Evolutionary conservation across 2,888 invertebrate genomes (phyloP).

Genomic region (Formica aserva): DNA sequence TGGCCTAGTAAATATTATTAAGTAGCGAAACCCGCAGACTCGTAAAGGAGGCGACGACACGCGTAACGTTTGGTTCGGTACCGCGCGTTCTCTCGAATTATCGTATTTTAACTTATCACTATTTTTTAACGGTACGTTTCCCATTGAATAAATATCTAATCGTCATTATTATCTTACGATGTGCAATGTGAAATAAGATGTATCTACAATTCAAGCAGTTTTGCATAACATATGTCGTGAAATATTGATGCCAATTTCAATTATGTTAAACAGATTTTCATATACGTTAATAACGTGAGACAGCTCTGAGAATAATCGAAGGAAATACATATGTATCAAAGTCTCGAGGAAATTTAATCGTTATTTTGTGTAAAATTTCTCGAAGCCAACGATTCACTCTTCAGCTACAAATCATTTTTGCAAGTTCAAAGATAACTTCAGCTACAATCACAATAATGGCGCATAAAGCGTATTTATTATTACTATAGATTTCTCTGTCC

Average conservation of each 20-base stretch:
- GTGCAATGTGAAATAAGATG: not conserved
- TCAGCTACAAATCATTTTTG: not conserved
- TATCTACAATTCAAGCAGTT: not conserved
- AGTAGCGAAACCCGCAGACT: conserved; percentile 41
- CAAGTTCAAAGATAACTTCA: not conserved
- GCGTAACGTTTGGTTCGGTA: conserved; percentile 41
- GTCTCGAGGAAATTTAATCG: not conserved
- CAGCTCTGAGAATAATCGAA: not conserved
- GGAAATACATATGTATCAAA: not conserved
- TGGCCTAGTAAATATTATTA: conserved; percentile 55
- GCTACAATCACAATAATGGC: not conserved
- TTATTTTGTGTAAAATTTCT: not conserved
- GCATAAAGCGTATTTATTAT: not conserved
- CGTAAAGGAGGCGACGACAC: conserved; percentile 48
- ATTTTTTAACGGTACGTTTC: conserved; percentile 18
- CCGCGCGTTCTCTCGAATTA: conserved; percentile 37
- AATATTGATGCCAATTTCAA: conserved; percentile 5
- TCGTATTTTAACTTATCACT: conserved; percentile 30
- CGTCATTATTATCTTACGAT: conserved; percentile 7
- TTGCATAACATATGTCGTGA: not conserved
- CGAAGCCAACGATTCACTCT: not conserved
- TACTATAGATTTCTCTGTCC: not conserved
- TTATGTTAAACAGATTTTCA: not conserved
- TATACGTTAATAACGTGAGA: not conserved
- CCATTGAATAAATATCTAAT: conserved; percentile 18